Conservation (phyloP, 1,140 invertebrate species). For the Drosophila ohnishii region DNA sequence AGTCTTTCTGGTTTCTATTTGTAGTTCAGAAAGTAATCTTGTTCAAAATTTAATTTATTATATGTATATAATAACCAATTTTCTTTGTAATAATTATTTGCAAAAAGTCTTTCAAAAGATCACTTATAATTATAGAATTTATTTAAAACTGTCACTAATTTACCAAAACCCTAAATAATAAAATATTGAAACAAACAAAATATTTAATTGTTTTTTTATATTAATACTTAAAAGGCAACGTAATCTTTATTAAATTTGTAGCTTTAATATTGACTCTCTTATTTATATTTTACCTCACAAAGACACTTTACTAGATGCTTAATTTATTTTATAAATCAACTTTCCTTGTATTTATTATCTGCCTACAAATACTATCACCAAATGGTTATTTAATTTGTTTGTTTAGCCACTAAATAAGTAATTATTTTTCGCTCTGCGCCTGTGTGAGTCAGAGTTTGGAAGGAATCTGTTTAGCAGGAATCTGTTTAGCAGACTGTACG, state of each 20-base stretch:
- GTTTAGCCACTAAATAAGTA: neutral
- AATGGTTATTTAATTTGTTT: neutral
- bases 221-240: neutral
- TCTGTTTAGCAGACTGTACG: conserved; percentile 55
- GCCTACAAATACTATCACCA: neutral
- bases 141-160: no score
- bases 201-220: neutral
- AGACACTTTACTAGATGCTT: neutral
- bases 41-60: no score
- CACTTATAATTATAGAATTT: no score
- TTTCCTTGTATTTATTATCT: neutral
- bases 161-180: no score
- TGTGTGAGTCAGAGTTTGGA: conserved; percentile 14
- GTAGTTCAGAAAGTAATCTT: no score
- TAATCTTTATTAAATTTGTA: neutral
- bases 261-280: neutral
- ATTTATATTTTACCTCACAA: neutral
- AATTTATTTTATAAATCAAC: neutral
- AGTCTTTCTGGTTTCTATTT: no score
- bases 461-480: conserved; percentile 62
- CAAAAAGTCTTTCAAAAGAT: no score
- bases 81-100: no score
- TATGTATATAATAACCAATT: no score
- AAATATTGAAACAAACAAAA: neutral
- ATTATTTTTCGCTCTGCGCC: conserved; percentile 5